phyloP scores from a whole-genome alignment of 2,888 invertebrate species.

The Pogonocherus hispidulus region DNA sequence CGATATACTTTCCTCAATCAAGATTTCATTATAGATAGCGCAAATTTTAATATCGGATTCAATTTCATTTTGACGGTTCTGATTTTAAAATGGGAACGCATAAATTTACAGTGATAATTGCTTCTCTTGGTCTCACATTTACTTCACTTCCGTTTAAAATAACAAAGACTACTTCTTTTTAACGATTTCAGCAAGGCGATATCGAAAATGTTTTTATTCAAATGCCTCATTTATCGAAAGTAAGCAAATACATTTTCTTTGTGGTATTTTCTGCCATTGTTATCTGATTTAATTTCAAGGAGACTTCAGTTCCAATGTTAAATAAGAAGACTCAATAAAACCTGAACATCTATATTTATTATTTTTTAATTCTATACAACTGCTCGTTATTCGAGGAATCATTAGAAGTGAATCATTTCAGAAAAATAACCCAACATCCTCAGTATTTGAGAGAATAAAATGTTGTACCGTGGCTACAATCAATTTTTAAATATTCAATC shows the following conservation, averaged over 20 bases:
- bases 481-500: no score
- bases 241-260: slow-evolving; percentile 20
- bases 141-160: slow-evolving; percentile 31
- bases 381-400: no score
- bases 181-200: slow-evolving; percentile 2
- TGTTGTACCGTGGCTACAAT: no score
- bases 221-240: slow-evolving; percentile 6
- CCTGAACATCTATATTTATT: not conserved
- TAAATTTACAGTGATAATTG: slow-evolving; percentile 60
- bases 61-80: slow-evolving; percentile 64
- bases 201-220: slow-evolving; percentile 5
- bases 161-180: slow-evolving; percentile 36
- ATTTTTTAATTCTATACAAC: no score
- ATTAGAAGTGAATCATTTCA: no score
- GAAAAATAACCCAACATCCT: no score
- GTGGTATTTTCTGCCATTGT: slow-evolving; percentile 11
- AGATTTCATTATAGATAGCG: slow-evolving; percentile 70
- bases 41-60: slow-evolving; percentile 68
- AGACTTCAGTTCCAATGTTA: slow-evolving; percentile 12
- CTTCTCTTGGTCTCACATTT: slow-evolving; percentile 48
- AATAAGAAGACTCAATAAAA: slow-evolving; percentile 13
- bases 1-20: slow-evolving; percentile 68
- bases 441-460: no score
- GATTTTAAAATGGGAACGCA: slow-evolving; percentile 58
- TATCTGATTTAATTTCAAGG: slow-evolving; percentile 10